These are phyloP conservation scores for Hydrolagus colliei DNA, from an alignment of 2,797 vertebrate species.

Conservation along the genomic window DNA sequence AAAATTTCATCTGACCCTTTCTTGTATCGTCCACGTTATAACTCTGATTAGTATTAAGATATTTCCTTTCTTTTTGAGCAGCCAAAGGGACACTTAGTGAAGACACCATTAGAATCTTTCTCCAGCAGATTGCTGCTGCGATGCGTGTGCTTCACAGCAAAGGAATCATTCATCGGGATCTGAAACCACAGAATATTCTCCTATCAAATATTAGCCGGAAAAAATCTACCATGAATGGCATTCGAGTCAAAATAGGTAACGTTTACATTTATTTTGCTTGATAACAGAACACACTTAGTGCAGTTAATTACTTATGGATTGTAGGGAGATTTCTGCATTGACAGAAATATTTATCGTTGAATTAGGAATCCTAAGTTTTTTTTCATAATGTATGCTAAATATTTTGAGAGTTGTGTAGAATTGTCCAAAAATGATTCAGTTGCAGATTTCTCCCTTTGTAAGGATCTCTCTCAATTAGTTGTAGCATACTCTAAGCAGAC, in stretches of 20 bases:
- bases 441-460: neutral
- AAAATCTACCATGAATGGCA: conserved; percentile 75
- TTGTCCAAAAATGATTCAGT: neutral
- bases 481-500: no score
- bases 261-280: neutral
- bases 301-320: neutral
- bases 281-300: neutral
- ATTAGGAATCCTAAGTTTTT: neutral
- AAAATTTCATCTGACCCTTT: neutral
- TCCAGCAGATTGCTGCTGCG: conserved; percentile 91
- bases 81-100: conserved; percentile 90
- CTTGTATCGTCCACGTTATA: neutral
- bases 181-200: conserved; percentile 93
- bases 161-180: conserved; percentile 89
- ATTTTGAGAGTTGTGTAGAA: neutral
- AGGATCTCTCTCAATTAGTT: no score
- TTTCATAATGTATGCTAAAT: neutral
- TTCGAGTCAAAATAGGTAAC: conserved; percentile 90
- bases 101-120: conserved; percentile 86
- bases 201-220: conserved; percentile 75
- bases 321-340: neutral
- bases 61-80: conserved; percentile 44
- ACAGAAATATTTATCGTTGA: no score
- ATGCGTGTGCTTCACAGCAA: conserved; percentile 90
- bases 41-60: neutral